Conservation (phyloP, 1,140 invertebrate species). For the Trissolcus basalis region DNA sequence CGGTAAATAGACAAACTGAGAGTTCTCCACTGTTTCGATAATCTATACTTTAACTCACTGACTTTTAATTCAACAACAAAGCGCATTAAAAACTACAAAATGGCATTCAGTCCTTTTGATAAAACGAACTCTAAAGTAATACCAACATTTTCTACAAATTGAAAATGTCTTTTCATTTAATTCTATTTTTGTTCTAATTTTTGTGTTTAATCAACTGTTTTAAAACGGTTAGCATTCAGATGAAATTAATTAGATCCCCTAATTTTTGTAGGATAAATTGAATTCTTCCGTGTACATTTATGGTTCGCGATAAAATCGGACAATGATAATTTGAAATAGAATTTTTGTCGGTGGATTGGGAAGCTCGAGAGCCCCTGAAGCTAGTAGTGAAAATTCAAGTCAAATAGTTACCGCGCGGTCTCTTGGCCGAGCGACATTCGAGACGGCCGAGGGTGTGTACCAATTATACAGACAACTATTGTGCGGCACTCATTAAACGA, state of each 20-base stretch:
- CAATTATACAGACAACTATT: slow-evolving; percentile 75
- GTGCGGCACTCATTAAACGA: slow-evolving; percentile 75
- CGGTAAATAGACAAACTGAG: slow-evolving; percentile 68
- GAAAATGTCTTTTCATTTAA: too few relatives aligned
- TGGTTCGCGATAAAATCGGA: slow-evolving; percentile 9
- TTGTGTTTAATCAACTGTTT: too few relatives aligned
- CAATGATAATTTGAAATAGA: slow-evolving; percentile 20
- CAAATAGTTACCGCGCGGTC: slow-evolving; percentile 64
- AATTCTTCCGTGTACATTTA: not conserved
- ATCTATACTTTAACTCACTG: slow-evolving; percentile 18
- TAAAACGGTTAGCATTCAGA: too few relatives aligned
- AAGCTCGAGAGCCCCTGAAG: slow-evolving; percentile 56
- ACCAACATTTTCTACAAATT: too few relatives aligned
- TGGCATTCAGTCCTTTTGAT: too few relatives aligned
- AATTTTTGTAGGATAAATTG: too few relatives aligned
- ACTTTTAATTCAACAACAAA: too few relatives aligned
- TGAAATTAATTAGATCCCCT: too few relatives aligned
- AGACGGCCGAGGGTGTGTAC: slow-evolving; percentile 64
- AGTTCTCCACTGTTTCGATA: slow-evolving; percentile 53
- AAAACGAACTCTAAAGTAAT: too few relatives aligned
- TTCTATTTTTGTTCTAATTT: too few relatives aligned
- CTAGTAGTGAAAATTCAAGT: slow-evolving; percentile 55
- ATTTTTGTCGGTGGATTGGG: slow-evolving; percentile 12
- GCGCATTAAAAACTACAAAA: too few relatives aligned
- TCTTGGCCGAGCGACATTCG: slow-evolving; percentile 43